These are phyloP conservation scores for Nephila pilipes DNA, from an alignment of 1,140 invertebrate genomes.

Conservation along the genomic window DNA sequence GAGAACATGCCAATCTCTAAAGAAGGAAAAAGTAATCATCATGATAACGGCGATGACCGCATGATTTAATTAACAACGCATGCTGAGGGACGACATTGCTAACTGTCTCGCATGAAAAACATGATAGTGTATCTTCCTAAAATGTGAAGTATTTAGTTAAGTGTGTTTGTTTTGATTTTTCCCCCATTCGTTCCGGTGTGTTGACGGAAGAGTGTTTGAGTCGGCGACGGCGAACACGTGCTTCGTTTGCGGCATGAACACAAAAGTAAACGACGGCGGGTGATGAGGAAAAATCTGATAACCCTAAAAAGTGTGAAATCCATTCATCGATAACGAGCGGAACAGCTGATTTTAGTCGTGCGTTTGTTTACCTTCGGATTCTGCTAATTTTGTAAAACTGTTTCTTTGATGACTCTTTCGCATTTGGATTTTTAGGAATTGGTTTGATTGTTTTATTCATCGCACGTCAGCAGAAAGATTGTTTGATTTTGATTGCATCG, in stretches of 20 bases:
- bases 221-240: constrained; percentile 38
- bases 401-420: not conserved
- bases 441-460: no score
- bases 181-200: not conserved
- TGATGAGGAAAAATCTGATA: constrained; percentile 32
- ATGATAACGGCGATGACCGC: not conserved
- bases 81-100: not conserved
- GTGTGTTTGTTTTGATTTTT: constrained; percentile 36
- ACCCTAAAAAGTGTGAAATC: constrained; percentile 30
- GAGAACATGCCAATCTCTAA: not conserved
- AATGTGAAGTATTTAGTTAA: not conserved
- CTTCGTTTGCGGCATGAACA: constrained; percentile 32
- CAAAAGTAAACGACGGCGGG: constrained; percentile 47
- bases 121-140: not conserved
- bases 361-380: constrained; percentile 9
- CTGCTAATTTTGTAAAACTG: not conserved
- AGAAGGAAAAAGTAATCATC: constrained; percentile 26
- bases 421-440: not conserved
- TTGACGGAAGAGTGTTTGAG: constrained; percentile 41
- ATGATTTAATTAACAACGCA: not conserved
- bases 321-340: not conserved
- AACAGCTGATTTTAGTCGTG: constrained; percentile 12
- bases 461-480: no score
- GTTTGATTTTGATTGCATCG: no score
- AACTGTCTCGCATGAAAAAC: not conserved